Percentiles rank a stretch among this genome's conserved stretches.
phyloP scores from a whole-genome alignment of 92 coral and sea anemone species.

The Porites lobata region DNA sequence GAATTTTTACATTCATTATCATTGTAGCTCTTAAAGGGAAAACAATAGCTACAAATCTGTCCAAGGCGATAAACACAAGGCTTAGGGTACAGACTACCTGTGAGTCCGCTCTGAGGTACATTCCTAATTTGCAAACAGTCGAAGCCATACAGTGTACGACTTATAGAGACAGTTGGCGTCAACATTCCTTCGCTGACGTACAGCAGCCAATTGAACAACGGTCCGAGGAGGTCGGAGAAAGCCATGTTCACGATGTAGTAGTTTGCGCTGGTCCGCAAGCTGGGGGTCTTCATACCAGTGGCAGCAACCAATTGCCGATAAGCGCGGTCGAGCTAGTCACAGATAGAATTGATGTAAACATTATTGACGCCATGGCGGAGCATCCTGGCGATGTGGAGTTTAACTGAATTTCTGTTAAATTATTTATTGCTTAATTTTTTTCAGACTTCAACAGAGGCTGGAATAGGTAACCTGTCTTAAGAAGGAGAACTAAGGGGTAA shows the following conservation, averaged over 20 bases:
- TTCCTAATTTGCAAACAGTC: neutral
- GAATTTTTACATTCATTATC: neutral
- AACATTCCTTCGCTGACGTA: neutral
- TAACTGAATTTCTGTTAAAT: neutral
- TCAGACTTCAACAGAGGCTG: too few relatives aligned
- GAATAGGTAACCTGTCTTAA: too few relatives aligned
- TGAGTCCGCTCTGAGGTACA: neutral
- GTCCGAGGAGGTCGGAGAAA: neutral
- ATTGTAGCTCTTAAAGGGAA: neutral
- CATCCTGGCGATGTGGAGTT: neutral
- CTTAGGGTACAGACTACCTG: neutral
- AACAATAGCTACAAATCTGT: neutral
- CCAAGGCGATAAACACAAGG: neutral
- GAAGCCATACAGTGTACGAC: neutral
- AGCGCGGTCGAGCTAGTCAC: neutral
- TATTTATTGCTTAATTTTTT: neutral
- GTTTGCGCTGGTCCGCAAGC: neutral
- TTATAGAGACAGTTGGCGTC: neutral
- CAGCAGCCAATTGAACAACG: neutral
- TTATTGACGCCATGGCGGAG: neutral
- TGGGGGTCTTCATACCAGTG: neutral
- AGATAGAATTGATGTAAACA: neutral
- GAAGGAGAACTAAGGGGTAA: too few relatives aligned
- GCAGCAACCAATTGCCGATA: neutral
- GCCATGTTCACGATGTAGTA: slow-evolving; percentile 9